Percentiles rank a stretch among this genome's conserved stretches.
These are phyloP conservation scores for Gymnorhina tibicen DNA, from an alignment of 2,113 vertebrate species.

Conservation along the genomic window DNA sequence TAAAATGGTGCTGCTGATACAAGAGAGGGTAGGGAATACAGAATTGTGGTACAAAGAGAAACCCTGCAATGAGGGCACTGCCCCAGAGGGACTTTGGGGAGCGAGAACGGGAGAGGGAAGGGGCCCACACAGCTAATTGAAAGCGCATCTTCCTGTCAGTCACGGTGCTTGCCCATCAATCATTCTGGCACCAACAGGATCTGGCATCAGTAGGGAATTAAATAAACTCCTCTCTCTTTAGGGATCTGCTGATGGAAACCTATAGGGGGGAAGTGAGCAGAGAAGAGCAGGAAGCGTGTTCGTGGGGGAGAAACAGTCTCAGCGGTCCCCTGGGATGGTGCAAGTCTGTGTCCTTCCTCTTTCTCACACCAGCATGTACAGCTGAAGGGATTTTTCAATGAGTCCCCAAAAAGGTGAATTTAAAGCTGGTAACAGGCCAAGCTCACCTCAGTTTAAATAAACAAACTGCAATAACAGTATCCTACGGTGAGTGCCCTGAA, in stretches of 20 bases:
- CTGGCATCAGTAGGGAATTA: slow-evolving; percentile 67
- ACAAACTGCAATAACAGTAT: background rate
- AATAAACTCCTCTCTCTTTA: slow-evolving; percentile 68
- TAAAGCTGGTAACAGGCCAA: background rate
- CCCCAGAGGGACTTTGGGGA: background rate
- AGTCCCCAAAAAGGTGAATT: slow-evolving; percentile 1
- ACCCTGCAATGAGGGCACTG: background rate
- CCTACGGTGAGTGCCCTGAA: background rate
- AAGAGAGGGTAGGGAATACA: background rate
- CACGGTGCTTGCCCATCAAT: slow-evolving; percentile 57
- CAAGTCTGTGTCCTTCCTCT: slow-evolving; percentile 31
- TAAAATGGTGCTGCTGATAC: background rate
- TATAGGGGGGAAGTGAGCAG: slow-evolving; percentile 42
- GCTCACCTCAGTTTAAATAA: slow-evolving; percentile 7
- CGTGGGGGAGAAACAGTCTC: slow-evolving; percentile 24
- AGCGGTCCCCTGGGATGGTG: background rate
- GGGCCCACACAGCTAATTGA: slow-evolving; percentile 52
- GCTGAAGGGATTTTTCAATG: background rate
- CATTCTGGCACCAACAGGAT: slow-evolving; percentile 69
- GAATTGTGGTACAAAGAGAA: background rate
- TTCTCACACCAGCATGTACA: background rate
- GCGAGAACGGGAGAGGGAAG: background rate
- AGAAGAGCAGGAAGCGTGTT: slow-evolving; percentile 12
- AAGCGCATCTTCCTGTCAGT: slow-evolving; percentile 52
- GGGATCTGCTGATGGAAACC: slow-evolving; percentile 62